Conservation (phyloP, 2,113 vertebrate genomes). For the Nannobrachium achirus region DNA sequence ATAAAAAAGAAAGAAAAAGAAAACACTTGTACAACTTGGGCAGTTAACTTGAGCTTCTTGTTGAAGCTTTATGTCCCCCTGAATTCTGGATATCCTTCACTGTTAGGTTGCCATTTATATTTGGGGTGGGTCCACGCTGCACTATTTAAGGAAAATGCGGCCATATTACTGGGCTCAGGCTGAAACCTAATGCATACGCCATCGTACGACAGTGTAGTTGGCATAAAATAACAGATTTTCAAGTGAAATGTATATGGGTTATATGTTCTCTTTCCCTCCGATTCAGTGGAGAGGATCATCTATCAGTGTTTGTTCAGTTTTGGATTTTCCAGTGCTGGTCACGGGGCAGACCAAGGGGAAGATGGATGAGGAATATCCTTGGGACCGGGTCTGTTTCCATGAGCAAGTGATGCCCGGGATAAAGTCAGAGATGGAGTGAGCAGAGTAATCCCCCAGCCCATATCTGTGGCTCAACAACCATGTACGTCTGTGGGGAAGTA, state of each 20-base stretch:
- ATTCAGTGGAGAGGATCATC: conserved; percentile 37
- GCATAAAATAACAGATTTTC: no score
- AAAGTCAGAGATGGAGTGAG: conserved; percentile 29
- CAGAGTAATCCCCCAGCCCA: not conserved
- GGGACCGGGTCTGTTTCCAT: conserved; percentile 43
- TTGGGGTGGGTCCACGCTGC: conserved; percentile 41
- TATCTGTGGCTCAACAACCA: not conserved
- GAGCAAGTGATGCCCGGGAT: conserved; percentile 30
- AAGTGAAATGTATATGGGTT: not conserved
- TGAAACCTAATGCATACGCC: no score
- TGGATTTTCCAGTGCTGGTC: conserved; percentile 49
- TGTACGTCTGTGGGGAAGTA: conserved; percentile 1
- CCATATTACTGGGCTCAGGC: conserved; percentile 6
- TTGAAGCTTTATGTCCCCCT: not conserved
- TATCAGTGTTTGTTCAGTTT: conserved; percentile 50
- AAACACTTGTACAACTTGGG: not conserved
- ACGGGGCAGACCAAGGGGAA: conserved; percentile 31
- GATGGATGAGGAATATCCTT: conserved; percentile 53
- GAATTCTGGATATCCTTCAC: not conserved
- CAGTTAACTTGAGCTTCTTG: not conserved
- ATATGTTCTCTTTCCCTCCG: conserved; percentile 28
- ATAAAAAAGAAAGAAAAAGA: no score
- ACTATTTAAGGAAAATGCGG: conserved; percentile 12
- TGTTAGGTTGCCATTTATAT: not conserved
- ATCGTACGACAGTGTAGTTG: no score